phyloP scores from a whole-genome alignment of 2,113 vertebrate genomes.

The Petroica traversi region DNA sequence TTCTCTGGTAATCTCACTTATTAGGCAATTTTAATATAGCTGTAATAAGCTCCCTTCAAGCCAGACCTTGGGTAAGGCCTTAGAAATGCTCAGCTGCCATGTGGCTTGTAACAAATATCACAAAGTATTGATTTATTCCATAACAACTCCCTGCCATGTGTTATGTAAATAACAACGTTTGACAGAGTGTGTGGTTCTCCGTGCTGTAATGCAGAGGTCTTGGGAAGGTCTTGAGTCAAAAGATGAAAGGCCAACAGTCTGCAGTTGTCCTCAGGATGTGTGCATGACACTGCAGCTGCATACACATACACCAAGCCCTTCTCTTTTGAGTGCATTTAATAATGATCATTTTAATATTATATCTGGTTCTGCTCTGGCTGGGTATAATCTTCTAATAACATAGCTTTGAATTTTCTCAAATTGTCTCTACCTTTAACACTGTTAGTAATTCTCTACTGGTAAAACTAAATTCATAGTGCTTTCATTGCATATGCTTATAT shows the following conservation, averaged over 20 bases:
- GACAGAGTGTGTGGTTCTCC: conserved; percentile 13
- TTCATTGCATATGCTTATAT: background rate
- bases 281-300: conserved; percentile 26
- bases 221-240: conserved; percentile 36
- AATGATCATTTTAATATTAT: background rate
- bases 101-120: conserved; percentile 56
- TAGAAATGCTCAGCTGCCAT: conserved; percentile 46
- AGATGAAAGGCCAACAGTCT: conserved; percentile 51
- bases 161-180: conserved; percentile 15
- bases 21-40: conserved; percentile 25
- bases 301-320: background rate
- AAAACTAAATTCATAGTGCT: background rate
- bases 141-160: conserved; percentile 34
- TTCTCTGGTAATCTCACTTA: conserved; percentile 12
- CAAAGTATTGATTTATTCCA: conserved; percentile 54
- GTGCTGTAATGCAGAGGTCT: conserved; percentile 17
- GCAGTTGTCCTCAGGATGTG: conserved; percentile 1
- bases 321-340: background rate
- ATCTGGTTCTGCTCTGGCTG: background rate
- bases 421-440: background rate
- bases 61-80: conserved; percentile 24
- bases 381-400: background rate
- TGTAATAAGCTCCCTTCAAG: conserved; percentile 25
- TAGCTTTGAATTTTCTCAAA: background rate
- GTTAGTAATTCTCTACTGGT: background rate